phyloP scores from a whole-genome alignment of 2,113 vertebrate species.

The Tragelaphus strepsiceros region DNA sequence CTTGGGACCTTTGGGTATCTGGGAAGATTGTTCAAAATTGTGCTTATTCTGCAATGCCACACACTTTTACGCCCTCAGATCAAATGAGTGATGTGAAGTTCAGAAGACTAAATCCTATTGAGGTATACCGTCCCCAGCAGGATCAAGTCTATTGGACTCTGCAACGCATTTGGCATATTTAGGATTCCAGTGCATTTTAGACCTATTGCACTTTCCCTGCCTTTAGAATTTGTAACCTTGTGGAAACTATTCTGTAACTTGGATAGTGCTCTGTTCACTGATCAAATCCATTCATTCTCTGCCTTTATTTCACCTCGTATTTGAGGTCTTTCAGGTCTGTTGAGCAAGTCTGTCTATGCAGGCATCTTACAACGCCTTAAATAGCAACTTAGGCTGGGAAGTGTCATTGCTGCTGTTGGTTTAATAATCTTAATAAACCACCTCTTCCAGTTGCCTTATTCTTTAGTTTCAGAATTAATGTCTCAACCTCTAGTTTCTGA shows the following conservation, averaged over 20 bases:
- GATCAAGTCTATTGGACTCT: neutral
- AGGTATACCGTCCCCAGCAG: neutral
- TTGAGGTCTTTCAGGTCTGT: neutral
- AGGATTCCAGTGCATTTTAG: neutral
- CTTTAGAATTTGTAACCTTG: neutral
- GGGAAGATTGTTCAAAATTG: neutral
- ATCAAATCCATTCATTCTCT: neutral
- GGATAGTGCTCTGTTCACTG: neutral
- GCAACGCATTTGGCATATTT: neutral
- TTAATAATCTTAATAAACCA: neutral
- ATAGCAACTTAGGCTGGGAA: neutral
- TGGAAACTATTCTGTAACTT: neutral
- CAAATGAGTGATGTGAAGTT: neutral
- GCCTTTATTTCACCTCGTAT: neutral
- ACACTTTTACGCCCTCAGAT: neutral
- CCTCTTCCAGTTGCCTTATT: neutral
- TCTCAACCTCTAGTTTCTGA: neutral
- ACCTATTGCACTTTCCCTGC: neutral
- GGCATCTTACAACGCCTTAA: neutral
- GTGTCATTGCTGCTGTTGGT: neutral
- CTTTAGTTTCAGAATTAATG: neutral
- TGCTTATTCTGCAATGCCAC: neutral
- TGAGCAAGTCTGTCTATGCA: neutral
- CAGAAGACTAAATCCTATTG: neutral
- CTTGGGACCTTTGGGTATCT: neutral